phyloP scores from a whole-genome alignment of 2,113 vertebrate genomes.

The Camelus bactrianus region DNA sequence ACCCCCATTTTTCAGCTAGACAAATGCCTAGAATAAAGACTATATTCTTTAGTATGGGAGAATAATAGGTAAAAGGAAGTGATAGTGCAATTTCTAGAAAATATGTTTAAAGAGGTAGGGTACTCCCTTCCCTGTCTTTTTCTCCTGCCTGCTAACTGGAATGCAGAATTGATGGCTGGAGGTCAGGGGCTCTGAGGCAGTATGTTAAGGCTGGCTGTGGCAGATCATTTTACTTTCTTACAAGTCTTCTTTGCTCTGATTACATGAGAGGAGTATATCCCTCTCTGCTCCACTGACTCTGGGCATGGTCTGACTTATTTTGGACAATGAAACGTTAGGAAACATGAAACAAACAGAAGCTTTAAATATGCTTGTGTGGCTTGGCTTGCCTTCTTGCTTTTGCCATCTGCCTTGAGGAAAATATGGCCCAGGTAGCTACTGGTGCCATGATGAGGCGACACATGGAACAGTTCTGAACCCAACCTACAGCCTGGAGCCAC shows the following conservation, averaged over 20 bases:
- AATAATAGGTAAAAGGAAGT: neutral
- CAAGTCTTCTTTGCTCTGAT: neutral
- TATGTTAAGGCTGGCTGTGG: neutral
- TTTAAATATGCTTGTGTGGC: constrained; percentile 18
- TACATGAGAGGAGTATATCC: neutral
- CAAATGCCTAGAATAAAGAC: neutral
- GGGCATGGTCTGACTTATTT: constrained; percentile 35
- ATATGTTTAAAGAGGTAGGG: neutral
- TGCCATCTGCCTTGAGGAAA: constrained; percentile 58
- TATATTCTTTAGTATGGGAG: neutral
- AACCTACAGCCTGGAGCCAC: neutral
- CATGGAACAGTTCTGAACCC: neutral
- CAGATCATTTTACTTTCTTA: neutral
- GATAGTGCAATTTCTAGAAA: neutral
- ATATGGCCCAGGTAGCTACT: neutral
- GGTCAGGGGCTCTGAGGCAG: neutral
- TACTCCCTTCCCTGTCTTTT: neutral
- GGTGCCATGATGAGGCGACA: constrained; percentile 29
- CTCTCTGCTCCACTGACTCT: neutral
- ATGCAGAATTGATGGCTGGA: neutral
- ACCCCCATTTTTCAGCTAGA: neutral
- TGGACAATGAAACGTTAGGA: constrained; percentile 45
- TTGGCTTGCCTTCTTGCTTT: constrained; percentile 28
- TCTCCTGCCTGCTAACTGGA: neutral
- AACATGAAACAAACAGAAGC: constrained; percentile 13